Evolutionary conservation across 1,140 invertebrate species (phyloP).

Genomic region (Cotesia glomerata): DNA sequence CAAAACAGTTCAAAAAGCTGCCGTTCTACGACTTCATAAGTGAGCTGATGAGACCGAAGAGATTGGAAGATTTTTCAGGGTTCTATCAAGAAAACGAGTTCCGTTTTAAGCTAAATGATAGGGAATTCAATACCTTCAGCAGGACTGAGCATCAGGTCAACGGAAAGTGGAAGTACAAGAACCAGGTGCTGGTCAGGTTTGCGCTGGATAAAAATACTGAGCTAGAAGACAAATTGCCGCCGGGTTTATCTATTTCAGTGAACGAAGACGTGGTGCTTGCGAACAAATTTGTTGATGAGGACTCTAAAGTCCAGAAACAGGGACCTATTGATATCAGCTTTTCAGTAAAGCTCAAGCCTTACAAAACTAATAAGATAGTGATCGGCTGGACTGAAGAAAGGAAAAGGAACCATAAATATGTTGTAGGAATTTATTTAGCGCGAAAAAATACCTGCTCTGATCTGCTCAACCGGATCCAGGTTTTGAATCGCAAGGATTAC

Average conservation of each 20-base stretch:
- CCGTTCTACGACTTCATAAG: constrained; percentile 91
- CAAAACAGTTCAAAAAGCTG: constrained; percentile 86
- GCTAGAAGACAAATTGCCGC: constrained; percentile 96
- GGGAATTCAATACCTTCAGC: constrained; percentile 89
- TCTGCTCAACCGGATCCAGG: constrained; percentile 82
- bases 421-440: constrained; percentile 85
- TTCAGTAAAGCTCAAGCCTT: constrained; percentile 88
- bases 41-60: constrained; percentile 88
- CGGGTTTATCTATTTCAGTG: constrained; percentile 91
- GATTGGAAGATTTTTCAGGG: constrained; percentile 75
- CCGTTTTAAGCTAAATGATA: constrained; percentile 89
- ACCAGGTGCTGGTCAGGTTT: constrained; percentile 88
- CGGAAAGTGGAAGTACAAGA: constrained; percentile 77
- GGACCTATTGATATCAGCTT: constrained; percentile 94
- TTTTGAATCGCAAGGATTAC: constrained; percentile 83
- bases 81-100: constrained; percentile 84
- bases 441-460: constrained; percentile 84
- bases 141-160: constrained; percentile 75
- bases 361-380: constrained; percentile 80
- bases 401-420: constrained; percentile 73
- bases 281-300: constrained; percentile 82
- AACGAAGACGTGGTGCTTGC: constrained; percentile 87
- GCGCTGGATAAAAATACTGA: constrained; percentile 90
- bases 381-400: constrained; percentile 92
- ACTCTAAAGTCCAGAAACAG: constrained; percentile 91